Base-by-base conservation (phyloP, 2,888 invertebrate species). In the Sarcophaga caerulescens region DNA sequence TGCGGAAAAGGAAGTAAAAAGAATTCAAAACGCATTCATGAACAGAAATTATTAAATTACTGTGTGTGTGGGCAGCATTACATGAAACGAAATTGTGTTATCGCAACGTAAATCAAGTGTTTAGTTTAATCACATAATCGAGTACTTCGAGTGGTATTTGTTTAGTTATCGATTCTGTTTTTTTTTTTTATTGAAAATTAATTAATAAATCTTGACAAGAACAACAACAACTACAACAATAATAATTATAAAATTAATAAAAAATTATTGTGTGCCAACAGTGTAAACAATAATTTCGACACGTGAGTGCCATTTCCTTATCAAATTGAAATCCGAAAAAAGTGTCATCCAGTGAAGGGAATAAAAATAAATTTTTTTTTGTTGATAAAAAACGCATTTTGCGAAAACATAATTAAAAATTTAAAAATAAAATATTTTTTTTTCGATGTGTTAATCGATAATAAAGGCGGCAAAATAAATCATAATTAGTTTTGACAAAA, bases 221-320 rank as follows among this genome's bases (percentile, higher is more conserved):
- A 47, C 12, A 47, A 47, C 45, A 47, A 47, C 12, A 25, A 3
- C 25, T 0, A 25, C 25, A 35, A 35, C 35, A 35, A 35, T 8
- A 35, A 35, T 35, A 35, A 35, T 35, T 35, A 35, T 35, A 52
- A 52, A 52, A 47, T 14, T 47, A 47, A 52, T 12, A 66, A 80
- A 44, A 74, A 47, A 35, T 35, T 35, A 35, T 35, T 35, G 35
- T 69, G 21, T 62, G 73, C 14, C 11, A 60, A 80, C 21, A 79
- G 65, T 81, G 78, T 81, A 69, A 78, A 75, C 45, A 78, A 35
- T 35, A 35, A 79, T 59, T 70, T 14, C 12, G 79, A 75, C 74
- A 85, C 85, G 85, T 85, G 81, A 77, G 73, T 71, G 66, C 45
- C 23, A 35, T 84, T 59, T 35, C 45, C 44, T 65, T 71, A 68